Conservation (phyloP, 53 echinoderm and acorn worm species). For the Actinopyga echinites region DNA sequence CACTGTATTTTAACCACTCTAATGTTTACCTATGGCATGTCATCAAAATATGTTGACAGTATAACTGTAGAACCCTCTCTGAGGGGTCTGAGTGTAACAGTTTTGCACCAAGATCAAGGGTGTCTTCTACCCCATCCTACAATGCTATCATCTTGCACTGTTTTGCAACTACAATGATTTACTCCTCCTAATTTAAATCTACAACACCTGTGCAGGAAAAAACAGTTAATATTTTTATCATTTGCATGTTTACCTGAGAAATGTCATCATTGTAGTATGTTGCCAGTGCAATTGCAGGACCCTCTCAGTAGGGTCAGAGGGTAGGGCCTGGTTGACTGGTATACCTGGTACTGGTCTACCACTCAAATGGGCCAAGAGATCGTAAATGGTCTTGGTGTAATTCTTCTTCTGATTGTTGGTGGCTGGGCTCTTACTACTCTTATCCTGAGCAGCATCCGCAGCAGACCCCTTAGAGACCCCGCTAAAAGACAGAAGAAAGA, state of each 20-base stretch:
- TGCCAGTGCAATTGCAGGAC: conserved; percentile 97
- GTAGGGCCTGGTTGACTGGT: conserved; percentile 95
- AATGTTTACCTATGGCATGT: conserved; percentile 74
- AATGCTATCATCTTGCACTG: no score
- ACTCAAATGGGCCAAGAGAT: conserved; percentile 95
- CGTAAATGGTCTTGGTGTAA: conserved; percentile 90
- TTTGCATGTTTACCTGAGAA: conserved; percentile 69
- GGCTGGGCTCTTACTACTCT: conserved; percentile 78
- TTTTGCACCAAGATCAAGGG: no score
- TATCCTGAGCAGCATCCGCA: conserved; percentile 80
- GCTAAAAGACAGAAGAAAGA: conserved; percentile 43
- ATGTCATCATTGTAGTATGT: conserved; percentile 90
- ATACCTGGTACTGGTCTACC: conserved; percentile 94
- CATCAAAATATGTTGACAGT: conserved; percentile 88
- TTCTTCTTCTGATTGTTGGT: conserved; percentile 89
- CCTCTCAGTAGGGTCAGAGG: conserved; percentile 88
- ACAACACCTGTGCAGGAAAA: no score
- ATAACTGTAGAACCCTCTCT: conserved; percentile 85
- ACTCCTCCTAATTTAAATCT: no score
- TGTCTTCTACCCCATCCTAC: no score
- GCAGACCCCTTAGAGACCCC: conserved; percentile 88
- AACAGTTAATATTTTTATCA: no score
- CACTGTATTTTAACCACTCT: no score
- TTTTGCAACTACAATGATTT: no score
- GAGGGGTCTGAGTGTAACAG: conserved; percentile 65